Base-by-base conservation (phyloP, 2,797 vertebrate genomes). In the Poeciliopsis infans region DNA sequence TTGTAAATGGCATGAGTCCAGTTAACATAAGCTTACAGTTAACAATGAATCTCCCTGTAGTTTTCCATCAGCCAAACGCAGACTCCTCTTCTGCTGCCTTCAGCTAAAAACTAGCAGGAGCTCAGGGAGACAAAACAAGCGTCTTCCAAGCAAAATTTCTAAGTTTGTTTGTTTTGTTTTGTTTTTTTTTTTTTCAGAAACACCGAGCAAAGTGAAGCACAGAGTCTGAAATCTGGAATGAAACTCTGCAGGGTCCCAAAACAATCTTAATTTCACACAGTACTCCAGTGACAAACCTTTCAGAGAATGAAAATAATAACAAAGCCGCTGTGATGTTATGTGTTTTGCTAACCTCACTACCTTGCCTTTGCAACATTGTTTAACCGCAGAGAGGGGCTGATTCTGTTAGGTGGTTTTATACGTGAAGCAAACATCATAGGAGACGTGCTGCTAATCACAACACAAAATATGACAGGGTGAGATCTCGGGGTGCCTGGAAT, bases 221-320 rank as follows among this genome's bases (percentile, higher is more conserved):
- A 74, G 41, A 0, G 75, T 83, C 72, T 80, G 70, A 77, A 77
- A 80, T 15, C 68, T 75, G 75, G 12, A 87, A 86, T 66, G 74
- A 77, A 75, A 86, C 57, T 46, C 75, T 15, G 57, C 79, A 75
- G 85, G 74, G 82, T 79, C 74, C 78, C 70, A 74, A 69, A 76
- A 68, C 80, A 80, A 18, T 15, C 2, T 2, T 68, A 74, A 81
- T 85, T 81, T 82, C 33, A 74, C 53, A 68, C 25, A 41, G 74
- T 45, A 72, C 87, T 86, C 83, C 47, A 76, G 82, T 84, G 86
- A 87, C 84, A 83, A 78, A 79, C 31, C 74, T 86, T 74, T 72
- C 36, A 81, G 78, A 87, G 85, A 82, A 85, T 85, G 78, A 89
- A 80, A 88, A 80, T 82, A 87, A 87, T 53, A 92, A 90, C 83